Evolutionary conservation across 2,113 vertebrate species (phyloP).

Genomic region (Pluvialis apricaria): DNA sequence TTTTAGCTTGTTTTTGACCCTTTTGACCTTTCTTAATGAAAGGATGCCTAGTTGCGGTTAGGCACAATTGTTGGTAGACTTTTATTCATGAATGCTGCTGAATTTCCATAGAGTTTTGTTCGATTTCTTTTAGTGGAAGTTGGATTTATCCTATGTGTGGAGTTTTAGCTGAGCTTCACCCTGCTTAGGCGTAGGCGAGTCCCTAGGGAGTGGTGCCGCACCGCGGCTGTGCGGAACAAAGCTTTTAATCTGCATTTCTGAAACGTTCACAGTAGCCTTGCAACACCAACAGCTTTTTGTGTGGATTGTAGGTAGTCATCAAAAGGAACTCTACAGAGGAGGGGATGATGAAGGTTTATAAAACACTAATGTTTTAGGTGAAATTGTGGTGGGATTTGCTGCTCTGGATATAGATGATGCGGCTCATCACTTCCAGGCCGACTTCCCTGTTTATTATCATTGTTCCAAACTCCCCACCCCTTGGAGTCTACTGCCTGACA

Average conservation of each 20-base stretch:
- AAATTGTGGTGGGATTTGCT: neutral
- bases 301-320: neutral
- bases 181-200: neutral
- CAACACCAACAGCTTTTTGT: neutral
- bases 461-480: neutral
- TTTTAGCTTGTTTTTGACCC: neutral
- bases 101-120: neutral
- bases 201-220: neutral
- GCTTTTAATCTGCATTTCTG: neutral
- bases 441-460: neutral
- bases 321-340: neutral
- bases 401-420: neutral
- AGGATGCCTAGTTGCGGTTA: neutral
- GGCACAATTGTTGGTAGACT: neutral
- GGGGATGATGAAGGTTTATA: neutral
- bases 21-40: neutral
- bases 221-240: neutral
- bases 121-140: neutral
- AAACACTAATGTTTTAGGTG: neutral
- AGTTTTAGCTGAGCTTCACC: neutral
- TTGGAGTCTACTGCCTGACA: neutral
- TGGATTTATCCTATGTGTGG: neutral
- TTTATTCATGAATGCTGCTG: neutral
- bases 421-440: neutral
- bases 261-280: neutral